Percentiles rank a stretch among this genome's conserved stretches.
Conservation (phyloP, 2,888 invertebrate genomes). For the Spisula subtruncata region DNA sequence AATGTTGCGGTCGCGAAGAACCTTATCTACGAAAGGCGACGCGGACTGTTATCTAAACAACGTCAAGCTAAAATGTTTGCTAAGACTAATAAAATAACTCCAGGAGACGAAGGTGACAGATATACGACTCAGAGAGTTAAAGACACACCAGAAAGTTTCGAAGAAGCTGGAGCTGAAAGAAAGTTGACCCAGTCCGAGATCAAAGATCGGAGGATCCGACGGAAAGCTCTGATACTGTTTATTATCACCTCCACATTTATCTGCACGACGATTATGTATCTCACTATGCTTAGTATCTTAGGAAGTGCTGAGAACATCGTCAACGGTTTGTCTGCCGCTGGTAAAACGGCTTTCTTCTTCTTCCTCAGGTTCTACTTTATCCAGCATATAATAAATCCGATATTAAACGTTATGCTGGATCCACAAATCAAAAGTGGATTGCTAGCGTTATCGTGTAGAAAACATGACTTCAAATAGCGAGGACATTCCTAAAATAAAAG, state of each 20-base stretch:
- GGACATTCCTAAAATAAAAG: no score
- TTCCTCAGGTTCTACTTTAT: conserved; percentile 54
- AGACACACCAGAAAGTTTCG: neutral
- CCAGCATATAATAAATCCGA: conserved; percentile 39
- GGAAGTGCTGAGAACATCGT: conserved; percentile 35
- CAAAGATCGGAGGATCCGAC: neutral
- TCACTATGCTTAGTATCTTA: conserved; percentile 49
- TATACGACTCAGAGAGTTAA: no score
- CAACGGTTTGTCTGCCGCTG: neutral
- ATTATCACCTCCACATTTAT: conserved; percentile 51
- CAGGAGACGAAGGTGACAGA: neutral
- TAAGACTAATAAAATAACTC: neutral
- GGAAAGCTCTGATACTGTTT: conserved; percentile 53
- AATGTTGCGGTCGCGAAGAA: conserved; percentile 32
- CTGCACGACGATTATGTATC: conserved; percentile 47
- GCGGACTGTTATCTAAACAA: neutral
- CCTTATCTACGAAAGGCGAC: neutral
- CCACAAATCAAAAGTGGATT: neutral
- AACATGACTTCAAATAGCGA: neutral
- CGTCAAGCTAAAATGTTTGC: neutral
- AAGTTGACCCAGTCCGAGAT: neutral
- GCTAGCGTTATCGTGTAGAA: neutral
- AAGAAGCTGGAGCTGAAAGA: neutral
- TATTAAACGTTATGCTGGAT: neutral
- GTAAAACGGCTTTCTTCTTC: conserved; percentile 50